Evolutionary conservation across 2,113 vertebrate species (phyloP).

Genomic region (Tilapia sparmanii): DNA sequence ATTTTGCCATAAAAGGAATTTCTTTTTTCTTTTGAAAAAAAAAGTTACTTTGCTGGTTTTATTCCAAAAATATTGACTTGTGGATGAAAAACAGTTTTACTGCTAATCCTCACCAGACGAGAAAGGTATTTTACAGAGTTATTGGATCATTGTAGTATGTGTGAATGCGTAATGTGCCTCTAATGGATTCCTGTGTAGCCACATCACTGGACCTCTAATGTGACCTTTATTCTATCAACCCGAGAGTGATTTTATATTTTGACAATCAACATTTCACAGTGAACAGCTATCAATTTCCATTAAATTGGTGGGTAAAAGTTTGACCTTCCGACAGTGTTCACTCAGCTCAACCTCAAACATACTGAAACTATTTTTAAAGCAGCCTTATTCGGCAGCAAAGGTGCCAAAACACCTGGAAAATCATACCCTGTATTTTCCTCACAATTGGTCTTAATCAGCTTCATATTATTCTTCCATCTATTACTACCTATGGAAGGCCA

Average conservation of each 20-base stretch:
- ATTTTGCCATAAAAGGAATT: conserved; percentile 20
- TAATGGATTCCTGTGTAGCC: background rate
- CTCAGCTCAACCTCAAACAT: conserved; percentile 12
- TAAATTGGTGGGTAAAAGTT: conserved; percentile 1
- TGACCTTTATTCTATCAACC: background rate
- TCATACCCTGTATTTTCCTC: background rate
- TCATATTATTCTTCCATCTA: conserved; percentile 19
- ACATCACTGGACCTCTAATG: background rate
- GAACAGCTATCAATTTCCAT: conserved; percentile 1
- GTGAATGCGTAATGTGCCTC: background rate
- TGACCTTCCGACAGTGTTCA: background rate
- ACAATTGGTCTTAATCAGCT: conserved; percentile 26
- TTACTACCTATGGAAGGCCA: conserved; percentile 6
- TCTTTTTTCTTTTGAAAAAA: background rate
- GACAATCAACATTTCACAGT: background rate
- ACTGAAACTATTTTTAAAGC: conserved; percentile 16
- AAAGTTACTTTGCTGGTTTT: background rate
- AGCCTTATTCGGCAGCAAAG: background rate
- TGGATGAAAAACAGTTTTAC: background rate
- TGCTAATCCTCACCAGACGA: background rate
- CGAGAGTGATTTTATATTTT: background rate
- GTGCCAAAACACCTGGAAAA: conserved; percentile 42
- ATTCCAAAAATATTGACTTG: background rate
- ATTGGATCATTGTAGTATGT: background rate
- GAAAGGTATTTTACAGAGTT: background rate